Evolutionary conservation across 92 coral and sea anemone species (phyloP).

Genomic region (Metridium senile): DNA sequence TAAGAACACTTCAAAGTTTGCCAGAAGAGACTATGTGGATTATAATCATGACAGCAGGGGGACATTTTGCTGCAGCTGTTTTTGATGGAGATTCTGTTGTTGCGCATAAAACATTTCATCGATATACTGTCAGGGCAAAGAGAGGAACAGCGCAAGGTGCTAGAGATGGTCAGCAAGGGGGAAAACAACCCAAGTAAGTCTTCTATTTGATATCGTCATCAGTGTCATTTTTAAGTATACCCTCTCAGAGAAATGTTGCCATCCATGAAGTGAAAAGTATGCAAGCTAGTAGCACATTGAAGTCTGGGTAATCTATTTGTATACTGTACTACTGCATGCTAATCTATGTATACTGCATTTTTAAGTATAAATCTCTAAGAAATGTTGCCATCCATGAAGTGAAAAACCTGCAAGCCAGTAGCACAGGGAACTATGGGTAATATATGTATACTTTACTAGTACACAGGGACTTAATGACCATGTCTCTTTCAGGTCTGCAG

Average conservation of each 20-base stretch:
- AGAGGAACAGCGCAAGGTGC: conserved; percentile 94
- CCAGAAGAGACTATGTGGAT: conserved; percentile 72
- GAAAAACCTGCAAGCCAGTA: too few species aligned
- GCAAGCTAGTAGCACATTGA: too few species aligned
- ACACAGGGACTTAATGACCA: too few species aligned
- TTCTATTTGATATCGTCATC: neutral
- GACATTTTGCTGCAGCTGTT: conserved; percentile 98
- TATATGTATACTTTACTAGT: neutral
- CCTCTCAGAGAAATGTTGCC: too few species aligned
- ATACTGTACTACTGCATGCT: too few species aligned
- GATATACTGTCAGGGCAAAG: conserved; percentile 96
- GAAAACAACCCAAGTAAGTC: conserved; percentile 86
- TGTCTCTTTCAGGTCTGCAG: conserved; percentile 75
- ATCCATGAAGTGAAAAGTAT: too few species aligned
- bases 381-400: too few species aligned
- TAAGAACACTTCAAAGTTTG: conserved; percentile 44
- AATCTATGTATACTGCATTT: too few species aligned
- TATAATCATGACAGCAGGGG: conserved; percentile 93
- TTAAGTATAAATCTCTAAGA: too few species aligned
- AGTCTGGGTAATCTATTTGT: too few species aligned
- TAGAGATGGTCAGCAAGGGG: conserved; percentile 95
- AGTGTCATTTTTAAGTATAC: neutral
- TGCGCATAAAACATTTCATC: conserved; percentile 92
- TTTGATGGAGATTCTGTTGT: conserved; percentile 78
- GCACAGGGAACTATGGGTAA: too few species aligned